These are phyloP conservation scores for Lepidonotus clava DNA, from an alignment of 2,888 invertebrate species.

Conservation along the genomic window DNA sequence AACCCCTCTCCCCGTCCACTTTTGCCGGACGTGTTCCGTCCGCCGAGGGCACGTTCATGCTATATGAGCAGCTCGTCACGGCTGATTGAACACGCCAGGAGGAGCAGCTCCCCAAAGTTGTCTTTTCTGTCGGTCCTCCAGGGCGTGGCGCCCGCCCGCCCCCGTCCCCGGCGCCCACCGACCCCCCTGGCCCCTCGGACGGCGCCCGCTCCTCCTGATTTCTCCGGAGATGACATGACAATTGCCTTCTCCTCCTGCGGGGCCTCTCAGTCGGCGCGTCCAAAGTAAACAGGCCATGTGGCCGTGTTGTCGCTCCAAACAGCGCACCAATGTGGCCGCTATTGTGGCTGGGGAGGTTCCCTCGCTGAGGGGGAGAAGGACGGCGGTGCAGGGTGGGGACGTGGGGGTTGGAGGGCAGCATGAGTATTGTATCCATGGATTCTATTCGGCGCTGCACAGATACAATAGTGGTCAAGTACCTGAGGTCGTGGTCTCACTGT, in stretches of 20 bases:
- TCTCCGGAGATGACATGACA: conserved; percentile 45
- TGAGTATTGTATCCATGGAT: no score
- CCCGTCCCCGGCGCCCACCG: background rate
- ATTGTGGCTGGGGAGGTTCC: background rate
- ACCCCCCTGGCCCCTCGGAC: background rate
- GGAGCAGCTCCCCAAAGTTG: conserved; percentile 6
- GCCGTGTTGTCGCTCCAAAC: conserved; percentile 41
- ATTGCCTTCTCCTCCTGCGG: conserved; percentile 23
- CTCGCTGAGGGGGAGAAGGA: background rate
- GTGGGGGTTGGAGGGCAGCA: background rate
- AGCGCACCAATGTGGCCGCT: background rate
- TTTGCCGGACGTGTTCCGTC: no score
- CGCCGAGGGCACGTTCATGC: no score
- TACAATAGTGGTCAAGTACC: no score
- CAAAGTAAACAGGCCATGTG: conserved; percentile 16
- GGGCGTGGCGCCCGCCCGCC: background rate
- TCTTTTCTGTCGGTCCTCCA: background rate
- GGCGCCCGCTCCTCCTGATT: background rate
- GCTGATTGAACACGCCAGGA: conserved; percentile 8
- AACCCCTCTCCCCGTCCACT: no score
- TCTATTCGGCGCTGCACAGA: no score
- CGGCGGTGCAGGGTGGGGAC: background rate
- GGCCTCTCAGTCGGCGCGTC: conserved; percentile 8
- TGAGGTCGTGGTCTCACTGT: no score
- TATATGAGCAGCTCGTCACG: background rate